Evolutionary conservation across 2,113 vertebrate species (phyloP).

Genomic region (Rhea pennata): DNA sequence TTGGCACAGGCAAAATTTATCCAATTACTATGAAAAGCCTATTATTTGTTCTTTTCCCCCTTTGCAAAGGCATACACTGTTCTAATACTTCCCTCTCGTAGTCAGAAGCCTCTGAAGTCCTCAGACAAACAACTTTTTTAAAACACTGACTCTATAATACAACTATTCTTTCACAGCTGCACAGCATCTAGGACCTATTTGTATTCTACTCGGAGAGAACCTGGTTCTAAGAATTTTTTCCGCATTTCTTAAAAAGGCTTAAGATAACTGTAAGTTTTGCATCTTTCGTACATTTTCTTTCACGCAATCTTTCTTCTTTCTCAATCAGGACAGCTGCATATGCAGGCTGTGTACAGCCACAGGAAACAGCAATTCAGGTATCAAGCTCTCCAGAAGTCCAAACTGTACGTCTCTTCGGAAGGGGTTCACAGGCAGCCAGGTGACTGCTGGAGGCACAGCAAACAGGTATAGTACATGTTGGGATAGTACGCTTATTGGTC

Average conservation of each 20-base stretch:
- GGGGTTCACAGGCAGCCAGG: constrained; percentile 49
- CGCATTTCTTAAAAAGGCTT: not conserved
- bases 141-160: not conserved
- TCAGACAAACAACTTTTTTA: not conserved
- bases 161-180: not conserved
- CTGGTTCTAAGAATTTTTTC: not conserved
- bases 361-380: constrained; percentile 63
- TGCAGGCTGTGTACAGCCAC: constrained; percentile 83
- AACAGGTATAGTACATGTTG: constrained; percentile 70
- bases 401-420: constrained; percentile 47
- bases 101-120: constrained; percentile 15
- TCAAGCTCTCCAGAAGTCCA: constrained; percentile 66
- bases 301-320: not conserved
- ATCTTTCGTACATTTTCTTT: not conserved
- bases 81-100: not conserved
- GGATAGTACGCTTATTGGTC: not conserved
- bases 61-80: not conserved
- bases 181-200: not conserved
- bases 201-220: not conserved
- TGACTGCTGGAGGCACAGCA: constrained; percentile 31
- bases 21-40: constrained; percentile 16
- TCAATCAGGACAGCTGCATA: constrained; percentile 82
- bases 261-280: not conserved
- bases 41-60: constrained; percentile 2
- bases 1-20: not conserved